Evolutionary conservation across 2,888 invertebrate species (phyloP), one percentile per base, ranked within the genome.

Genomic region (Phyllotreta cruciferae): DNA sequence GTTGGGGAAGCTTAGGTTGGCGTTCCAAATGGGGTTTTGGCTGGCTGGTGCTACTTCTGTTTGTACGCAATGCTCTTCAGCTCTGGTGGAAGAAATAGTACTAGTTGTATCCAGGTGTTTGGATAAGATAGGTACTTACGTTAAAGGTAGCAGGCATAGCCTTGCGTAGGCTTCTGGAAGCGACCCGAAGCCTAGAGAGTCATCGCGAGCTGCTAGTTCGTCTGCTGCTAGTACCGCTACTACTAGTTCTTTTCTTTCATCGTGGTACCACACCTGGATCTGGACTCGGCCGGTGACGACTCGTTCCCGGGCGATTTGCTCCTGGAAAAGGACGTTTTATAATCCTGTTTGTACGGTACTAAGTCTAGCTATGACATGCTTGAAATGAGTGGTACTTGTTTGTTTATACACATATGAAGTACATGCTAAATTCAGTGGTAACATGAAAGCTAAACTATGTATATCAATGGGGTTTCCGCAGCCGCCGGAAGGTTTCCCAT

Each of bases 21-120:
- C 93, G 79, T 96, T 95, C 96, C 95, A 96, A 58, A 94, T 91
- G 1, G 96, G 95, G 79, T 92, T 93, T 78, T 90, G 91, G 0
- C 93, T 91, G 9, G 92, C 91, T 60, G 93, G 92, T 1, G 94
- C 92, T 10, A 94, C 90, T 77, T 91, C 92, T 1, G 94, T 94
- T 80, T 93, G 92, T 66, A 91, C 85, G 4, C 90, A 88, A 61
- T 88, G 88, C 70, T 90, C 90, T 77, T 88, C 91, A 56, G 88
- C 89, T 61, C 93, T 93, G n/a, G n/a, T n/a, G n/a, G n/a, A n/a
- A n/a, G n/a, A 77, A n/a, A 39, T 13, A 41, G 24, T 41, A 45
- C 8, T 8, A 52, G 11, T 41, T 11, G 9, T 13, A 7, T 44
- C 14, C 10, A 44, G 44, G 3, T n/a, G 35, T 57, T 11, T n/a